Evolutionary conservation across 2,888 invertebrate genomes (phyloP).

Genomic region (Smittia sp.): DNA sequence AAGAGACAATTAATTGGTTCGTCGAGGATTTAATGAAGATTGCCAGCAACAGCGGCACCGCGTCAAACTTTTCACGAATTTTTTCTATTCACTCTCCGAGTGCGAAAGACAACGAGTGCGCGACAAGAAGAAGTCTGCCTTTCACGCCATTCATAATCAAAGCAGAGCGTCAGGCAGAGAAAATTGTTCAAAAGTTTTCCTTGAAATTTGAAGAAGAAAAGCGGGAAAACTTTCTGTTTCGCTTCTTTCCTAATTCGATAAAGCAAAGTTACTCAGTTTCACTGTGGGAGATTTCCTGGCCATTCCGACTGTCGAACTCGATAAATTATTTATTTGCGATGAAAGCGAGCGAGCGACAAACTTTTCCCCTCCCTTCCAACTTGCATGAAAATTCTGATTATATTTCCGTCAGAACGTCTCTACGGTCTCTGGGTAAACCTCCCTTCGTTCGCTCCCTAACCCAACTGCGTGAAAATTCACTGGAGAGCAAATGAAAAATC

Average conservation of each 20-base stretch:
- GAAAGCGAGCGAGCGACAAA: background rate
- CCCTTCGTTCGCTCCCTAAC: too few relatives aligned
- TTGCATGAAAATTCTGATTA: too few relatives aligned
- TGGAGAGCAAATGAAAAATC: constrained; percentile 1
- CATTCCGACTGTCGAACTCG: background rate
- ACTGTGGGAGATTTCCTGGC: background rate
- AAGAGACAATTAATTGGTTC: background rate
- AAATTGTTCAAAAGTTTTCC: background rate
- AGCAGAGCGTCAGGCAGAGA: background rate
- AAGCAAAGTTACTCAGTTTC: background rate
- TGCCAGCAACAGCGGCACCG: background rate
- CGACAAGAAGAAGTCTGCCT: background rate
- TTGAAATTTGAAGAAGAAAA: background rate
- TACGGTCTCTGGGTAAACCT: too few relatives aligned
- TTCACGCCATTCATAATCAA: constrained; percentile 2
- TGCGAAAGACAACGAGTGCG: background rate
- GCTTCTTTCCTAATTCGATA: background rate
- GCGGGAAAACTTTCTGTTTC: background rate
- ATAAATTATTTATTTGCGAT: background rate
- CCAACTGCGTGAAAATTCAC: background rate
- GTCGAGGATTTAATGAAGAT: background rate
- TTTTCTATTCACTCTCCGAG: background rate
- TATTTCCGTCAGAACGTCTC: too few relatives aligned
- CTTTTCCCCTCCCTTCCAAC: too few relatives aligned
- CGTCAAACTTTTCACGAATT: background rate